Evolutionary conservation across 1,140 invertebrate genomes (phyloP).

Genomic region (Heliconius hewitsoni): DNA sequence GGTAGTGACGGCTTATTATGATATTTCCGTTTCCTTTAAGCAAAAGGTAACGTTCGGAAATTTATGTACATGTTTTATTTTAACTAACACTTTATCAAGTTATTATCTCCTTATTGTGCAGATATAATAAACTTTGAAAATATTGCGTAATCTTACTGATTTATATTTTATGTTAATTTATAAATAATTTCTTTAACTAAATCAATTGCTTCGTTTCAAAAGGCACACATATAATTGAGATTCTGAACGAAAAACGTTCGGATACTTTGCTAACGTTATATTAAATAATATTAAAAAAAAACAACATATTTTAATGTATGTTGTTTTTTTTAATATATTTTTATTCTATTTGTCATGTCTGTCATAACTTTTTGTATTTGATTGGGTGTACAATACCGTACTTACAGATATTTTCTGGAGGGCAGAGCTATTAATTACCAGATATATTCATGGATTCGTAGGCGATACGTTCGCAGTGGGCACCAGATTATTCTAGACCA

Average conservation of each 20-base stretch:
- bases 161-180: neutral
- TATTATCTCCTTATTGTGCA: neutral
- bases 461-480: no score
- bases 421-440: no score
- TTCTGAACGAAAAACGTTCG: slow-evolving; percentile 25
- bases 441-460: no score
- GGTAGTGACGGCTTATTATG: slow-evolving; percentile 20
- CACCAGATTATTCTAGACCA: no score
- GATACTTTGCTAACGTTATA: slow-evolving; percentile 10
- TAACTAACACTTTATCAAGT: neutral
- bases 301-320: neutral
- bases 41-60: neutral
- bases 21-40: neutral
- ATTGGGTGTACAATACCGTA: no score
- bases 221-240: neutral
- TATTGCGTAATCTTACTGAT: no score
- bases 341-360: neutral
- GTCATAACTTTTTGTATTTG: neutral
- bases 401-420: no score
- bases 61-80: neutral
- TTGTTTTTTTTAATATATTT: neutral
- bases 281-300: no score
- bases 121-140: neutral
- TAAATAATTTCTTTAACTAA: neutral
- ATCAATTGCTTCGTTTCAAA: neutral